A percentile compares a stretch with the other conserved stretches of the same genome.
These are phyloP conservation scores for Castor canadensis DNA, from an alignment of 2,113 vertebrate genomes.

Conservation along the genomic window DNA sequence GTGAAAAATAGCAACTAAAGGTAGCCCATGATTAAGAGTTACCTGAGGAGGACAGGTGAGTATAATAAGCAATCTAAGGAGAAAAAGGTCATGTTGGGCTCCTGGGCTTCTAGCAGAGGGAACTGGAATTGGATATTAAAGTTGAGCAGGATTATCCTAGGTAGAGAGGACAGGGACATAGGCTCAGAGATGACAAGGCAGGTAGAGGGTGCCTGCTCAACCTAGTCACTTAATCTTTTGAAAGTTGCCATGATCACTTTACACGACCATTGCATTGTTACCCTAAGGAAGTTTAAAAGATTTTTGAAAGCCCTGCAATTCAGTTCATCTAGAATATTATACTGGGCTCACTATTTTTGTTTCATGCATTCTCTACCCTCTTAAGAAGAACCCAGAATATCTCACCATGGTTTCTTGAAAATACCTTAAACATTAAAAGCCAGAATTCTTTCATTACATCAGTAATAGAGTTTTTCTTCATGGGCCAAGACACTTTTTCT, in stretches of 20 bases:
- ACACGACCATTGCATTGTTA: neutral
- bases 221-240: neutral
- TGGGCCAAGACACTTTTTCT: slow-evolving; percentile 8
- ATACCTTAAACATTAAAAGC: neutral
- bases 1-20: neutral
- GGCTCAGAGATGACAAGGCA: neutral
- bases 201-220: neutral
- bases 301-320: neutral
- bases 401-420: neutral
- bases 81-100: neutral
- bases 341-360: neutral
- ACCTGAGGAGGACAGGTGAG: neutral
- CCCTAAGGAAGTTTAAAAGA: neutral
- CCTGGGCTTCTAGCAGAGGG: neutral
- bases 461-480: slow-evolving; percentile 16
- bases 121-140: neutral
- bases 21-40: neutral
- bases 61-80: neutral
- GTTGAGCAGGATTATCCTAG: neutral
- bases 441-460: slow-evolving; percentile 15
- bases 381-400: neutral
- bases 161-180: neutral
- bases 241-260: neutral
- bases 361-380: neutral
- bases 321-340: neutral